These are phyloP conservation scores for Eulithis prunata DNA, from an alignment of 2,888 invertebrate species.

Conservation along the genomic window DNA sequence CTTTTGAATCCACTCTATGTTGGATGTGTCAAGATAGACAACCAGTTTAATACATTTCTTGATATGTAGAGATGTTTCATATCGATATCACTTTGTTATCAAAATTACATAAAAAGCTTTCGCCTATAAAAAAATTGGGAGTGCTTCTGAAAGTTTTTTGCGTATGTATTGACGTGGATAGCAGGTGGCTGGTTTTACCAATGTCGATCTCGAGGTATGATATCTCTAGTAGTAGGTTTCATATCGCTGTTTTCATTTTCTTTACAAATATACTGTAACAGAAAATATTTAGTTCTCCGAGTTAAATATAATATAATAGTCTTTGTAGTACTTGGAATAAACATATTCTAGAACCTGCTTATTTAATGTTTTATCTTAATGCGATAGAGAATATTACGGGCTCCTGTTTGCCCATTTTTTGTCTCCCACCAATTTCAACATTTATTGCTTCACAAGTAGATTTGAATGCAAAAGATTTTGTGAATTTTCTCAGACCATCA, in stretches of 20 bases:
- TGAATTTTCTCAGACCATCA: constrained; percentile 11
- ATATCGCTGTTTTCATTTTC: background rate
- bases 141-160: constrained; percentile 21
- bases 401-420: constrained; percentile 26
- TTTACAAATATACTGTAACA: too few species aligned
- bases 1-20: constrained; percentile 1
- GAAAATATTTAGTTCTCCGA: too few species aligned
- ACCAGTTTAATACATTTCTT: constrained; percentile 4
- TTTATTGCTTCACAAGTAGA: background rate
- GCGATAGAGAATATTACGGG: constrained; percentile 23
- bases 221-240: background rate
- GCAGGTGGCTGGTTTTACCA: constrained; percentile 4
- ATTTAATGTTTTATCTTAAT: constrained; percentile 36
- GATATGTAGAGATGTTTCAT: constrained; percentile 4
- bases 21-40: constrained; percentile 19
- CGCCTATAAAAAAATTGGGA: background rate
- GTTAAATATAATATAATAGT: too few species aligned
- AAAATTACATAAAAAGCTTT: constrained; percentile 7
- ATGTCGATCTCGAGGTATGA: too few species aligned
- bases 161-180: constrained; percentile 1
- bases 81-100: constrained; percentile 21
- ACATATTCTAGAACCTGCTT: constrained; percentile 23
- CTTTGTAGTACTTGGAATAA: constrained; percentile 10
- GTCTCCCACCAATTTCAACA: constrained; percentile 30
- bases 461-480: constrained; percentile 5